phyloP scores from a whole-genome alignment of 2,888 invertebrate genomes.

The Archaeoteleia sp. region DNA sequence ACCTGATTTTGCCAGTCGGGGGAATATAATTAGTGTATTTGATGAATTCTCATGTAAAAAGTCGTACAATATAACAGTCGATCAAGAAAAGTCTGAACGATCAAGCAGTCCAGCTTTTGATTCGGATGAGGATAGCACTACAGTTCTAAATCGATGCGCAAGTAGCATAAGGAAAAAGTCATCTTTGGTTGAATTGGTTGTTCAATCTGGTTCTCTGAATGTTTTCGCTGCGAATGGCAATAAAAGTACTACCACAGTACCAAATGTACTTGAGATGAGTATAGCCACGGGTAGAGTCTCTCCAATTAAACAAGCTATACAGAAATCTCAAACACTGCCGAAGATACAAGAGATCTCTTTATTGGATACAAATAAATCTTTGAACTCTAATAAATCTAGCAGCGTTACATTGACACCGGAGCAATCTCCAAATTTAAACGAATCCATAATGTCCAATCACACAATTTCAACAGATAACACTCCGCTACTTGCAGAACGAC shows the following conservation, averaged over 20 bases:
- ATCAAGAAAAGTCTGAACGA: slow-evolving; percentile 85
- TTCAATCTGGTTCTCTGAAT: slow-evolving; percentile 80
- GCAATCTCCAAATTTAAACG: slow-evolving; percentile 62
- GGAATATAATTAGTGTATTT: slow-evolving; percentile 51
- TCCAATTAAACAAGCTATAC: slow-evolving; percentile 61
- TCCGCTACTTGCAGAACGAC: slow-evolving; percentile 58
- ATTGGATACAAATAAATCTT: slow-evolving; percentile 79
- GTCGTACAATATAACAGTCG: slow-evolving; percentile 71
- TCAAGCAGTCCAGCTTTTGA: slow-evolving; percentile 96
- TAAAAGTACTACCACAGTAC: slow-evolving; percentile 66
- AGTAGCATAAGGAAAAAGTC: slow-evolving; percentile 78
- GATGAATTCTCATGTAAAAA: slow-evolving; percentile 52
- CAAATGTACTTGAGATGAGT: slow-evolving; percentile 62
- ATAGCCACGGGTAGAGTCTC: slow-evolving; percentile 56
- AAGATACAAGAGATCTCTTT: slow-evolving; percentile 81
- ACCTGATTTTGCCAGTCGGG: slow-evolving; percentile 70
- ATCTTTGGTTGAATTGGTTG: slow-evolving; percentile 82
- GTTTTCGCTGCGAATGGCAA: slow-evolving; percentile 66
- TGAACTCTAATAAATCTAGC: slow-evolving; percentile 71
- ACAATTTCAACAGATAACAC: slow-evolving; percentile 58
- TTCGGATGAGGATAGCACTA: slow-evolving; percentile 91
- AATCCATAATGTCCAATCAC: slow-evolving; percentile 43
- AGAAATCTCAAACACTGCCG: slow-evolving; percentile 76
- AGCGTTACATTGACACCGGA: slow-evolving; percentile 73
- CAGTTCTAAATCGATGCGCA: slow-evolving; percentile 38